Conservation (phyloP, 2,888 invertebrate genomes). For the Dexiosoma caninum region DNA sequence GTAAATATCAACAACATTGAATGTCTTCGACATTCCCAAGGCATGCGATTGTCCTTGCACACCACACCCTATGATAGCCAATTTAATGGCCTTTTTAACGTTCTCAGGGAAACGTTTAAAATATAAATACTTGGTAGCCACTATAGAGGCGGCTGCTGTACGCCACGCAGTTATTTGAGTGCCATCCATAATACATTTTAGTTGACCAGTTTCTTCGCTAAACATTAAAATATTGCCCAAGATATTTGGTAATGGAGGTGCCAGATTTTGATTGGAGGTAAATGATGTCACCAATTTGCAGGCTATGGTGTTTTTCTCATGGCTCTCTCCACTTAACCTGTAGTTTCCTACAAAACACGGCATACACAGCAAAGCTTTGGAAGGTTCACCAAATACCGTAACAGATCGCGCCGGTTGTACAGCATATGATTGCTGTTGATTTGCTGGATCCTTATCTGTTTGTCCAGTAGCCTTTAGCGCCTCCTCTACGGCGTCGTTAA, state of each 20-base stretch:
- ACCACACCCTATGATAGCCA: constrained; percentile 80
- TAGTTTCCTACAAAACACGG: constrained; percentile 78
- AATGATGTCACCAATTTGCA: constrained; percentile 79
- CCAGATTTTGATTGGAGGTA: constrained; percentile 71
- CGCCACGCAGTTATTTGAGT: constrained; percentile 80
- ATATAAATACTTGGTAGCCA: constrained; percentile 80
- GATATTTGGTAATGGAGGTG: constrained; percentile 76
- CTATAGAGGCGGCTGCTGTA: constrained; percentile 80
- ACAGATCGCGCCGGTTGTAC: constrained; percentile 74
- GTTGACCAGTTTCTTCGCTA: constrained; percentile 76
- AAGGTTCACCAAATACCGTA: constrained; percentile 67
- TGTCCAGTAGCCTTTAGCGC: constrained; percentile 74
- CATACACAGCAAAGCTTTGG: constrained; percentile 77
- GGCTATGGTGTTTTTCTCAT: constrained; percentile 72
- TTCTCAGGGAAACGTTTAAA: constrained; percentile 68
- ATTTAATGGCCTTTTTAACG: constrained; percentile 64
- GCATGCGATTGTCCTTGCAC: constrained; percentile 79
- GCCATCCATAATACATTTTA: constrained; percentile 79
- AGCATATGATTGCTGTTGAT: constrained; percentile 62
- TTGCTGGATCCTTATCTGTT: constrained; percentile 47
- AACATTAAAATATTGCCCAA: constrained; percentile 78
- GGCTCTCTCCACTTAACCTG: constrained; percentile 47
- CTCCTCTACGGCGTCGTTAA: constrained; percentile 76
- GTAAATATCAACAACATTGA: constrained; percentile 78
- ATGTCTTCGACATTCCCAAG: constrained; percentile 78